These are phyloP conservation scores for Muntiacus muntjak DNA, from an alignment of 2,113 vertebrate species.

Conservation along the genomic window DNA sequence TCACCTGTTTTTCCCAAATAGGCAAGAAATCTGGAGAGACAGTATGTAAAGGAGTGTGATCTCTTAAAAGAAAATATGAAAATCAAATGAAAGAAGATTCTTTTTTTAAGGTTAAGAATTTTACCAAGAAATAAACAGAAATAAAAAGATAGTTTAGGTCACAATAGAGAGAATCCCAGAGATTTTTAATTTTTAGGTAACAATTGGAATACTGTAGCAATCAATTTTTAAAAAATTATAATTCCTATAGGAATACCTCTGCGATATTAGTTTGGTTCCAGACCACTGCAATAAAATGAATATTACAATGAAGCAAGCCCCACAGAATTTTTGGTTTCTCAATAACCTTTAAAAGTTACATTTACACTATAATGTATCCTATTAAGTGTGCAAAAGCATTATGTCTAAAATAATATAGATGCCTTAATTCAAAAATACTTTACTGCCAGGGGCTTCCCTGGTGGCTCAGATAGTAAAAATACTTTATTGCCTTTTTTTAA, in stretches of 20 bases:
- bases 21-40: not conserved
- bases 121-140: not conserved
- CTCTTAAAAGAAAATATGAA: conserved; percentile 6
- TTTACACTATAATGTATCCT: not conserved
- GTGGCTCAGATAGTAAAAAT: not conserved
- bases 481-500: not conserved
- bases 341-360: not conserved
- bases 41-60: not conserved
- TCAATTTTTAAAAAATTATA: not conserved
- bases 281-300: not conserved
- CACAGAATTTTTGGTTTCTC: not conserved
- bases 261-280: not conserved
- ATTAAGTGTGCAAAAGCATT: not conserved
- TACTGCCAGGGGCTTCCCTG: not conserved
- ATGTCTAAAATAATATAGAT: not conserved
- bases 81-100: not conserved
- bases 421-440: not conserved
- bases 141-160: not conserved
- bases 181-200: not conserved
- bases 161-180: not conserved
- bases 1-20: not conserved
- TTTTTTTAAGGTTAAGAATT: not conserved
- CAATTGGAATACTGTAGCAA: not conserved
- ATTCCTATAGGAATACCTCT: not conserved
- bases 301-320: not conserved